Evolutionary conservation across 2,888 invertebrate genomes (phyloP), one percentile per base, ranked within the genome.

Genomic region (Apoderus coryli): DNA sequence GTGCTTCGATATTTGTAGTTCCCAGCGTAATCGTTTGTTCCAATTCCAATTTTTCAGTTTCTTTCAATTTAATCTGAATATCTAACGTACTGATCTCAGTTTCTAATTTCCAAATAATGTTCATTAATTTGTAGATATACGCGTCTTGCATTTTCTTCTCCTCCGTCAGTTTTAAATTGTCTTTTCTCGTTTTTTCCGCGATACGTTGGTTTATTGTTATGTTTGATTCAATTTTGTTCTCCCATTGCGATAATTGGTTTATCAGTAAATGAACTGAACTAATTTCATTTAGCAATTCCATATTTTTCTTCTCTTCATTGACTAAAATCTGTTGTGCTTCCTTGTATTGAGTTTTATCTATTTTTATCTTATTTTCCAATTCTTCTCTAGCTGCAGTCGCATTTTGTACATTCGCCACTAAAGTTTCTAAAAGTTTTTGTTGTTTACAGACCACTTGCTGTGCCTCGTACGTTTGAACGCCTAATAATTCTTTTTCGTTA

Each of bases 81-180:
- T 66, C 60, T 38, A 76, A 65, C 39, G 68, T 60, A 39, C 68
- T 66, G 29, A 76, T 49, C 47, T 77, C 75, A 1, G 64, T 65
- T 48, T 81, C 76, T 10, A 78, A 57, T 40, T 66, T 70, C 67
- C 76, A 75, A 2, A 78, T 69, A 52, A 79, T 77, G 31, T 70
- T 67, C 50, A 67, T 72, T 10, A 82, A 52, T 22, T 70, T 69
- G 44, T 69, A 75, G 28, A 82, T 60, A 15, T 44, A 38, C 6
- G 41, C 35, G 33, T 49, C 72, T 57, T 69, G 57, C 37, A 66
- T 55, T 11, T 67, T 55, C 45, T 74, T 72, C 45, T 74, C 70
- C 23, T 64, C 62, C 1, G 64, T 61, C 14, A 69, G 50, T 11
- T 57, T 55, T 11, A 55, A 49, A 46, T 70, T 71, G 44, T 73